Evolutionary conservation across 2,113 vertebrate genomes (phyloP), one percentile per base, ranked within the genome.

Genomic region (Rhinoptilus africanus): DNA sequence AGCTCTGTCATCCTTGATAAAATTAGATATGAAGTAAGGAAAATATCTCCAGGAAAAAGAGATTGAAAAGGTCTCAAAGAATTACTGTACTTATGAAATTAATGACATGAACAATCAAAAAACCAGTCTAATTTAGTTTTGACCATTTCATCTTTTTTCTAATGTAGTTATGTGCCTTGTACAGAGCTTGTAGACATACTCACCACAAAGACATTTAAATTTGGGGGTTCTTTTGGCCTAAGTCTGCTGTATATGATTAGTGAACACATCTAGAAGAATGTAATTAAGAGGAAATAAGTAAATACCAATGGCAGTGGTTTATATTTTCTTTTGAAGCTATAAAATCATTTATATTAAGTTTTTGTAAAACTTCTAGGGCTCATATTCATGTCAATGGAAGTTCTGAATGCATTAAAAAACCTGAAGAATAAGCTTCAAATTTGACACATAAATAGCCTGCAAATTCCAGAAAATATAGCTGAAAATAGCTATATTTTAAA

Each of bases 371-470:
- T 74, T 85, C 21, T 54, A 37, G 34, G 12, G 8, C 16, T 79
- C 34, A 73, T 69, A 88, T 75, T 90, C 21, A 69, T 12, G 2
- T 30, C 27, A 83, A 11, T 57, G 12, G 35, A 73, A 83, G 18
- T 57, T 79, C 32, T 90, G 35, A 85, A 79, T 57, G 8, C 14
- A 37, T 59, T 59, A 67, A 50, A 8, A 39, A 76, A 90, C 62
- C 30, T 20, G 22, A 95, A 88, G 41, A 94, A 88, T 69, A 66
- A 41, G 9, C 41, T 57, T 94, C 39, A 92, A 66, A 76, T 26
- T 67, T 10, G n/a, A 22, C 37, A 62, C 11, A 62, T 26, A 4
- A 74, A 35, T 94, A 69, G 15, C 22, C 45, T 54, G 27, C 73
- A 95, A 91, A 73, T 66, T 19, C 4, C 47, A 48, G 47, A 48